These are phyloP conservation scores for Bombus pyrosoma DNA, from an alignment of 1,140 invertebrate genomes.

Conservation along the genomic window DNA sequence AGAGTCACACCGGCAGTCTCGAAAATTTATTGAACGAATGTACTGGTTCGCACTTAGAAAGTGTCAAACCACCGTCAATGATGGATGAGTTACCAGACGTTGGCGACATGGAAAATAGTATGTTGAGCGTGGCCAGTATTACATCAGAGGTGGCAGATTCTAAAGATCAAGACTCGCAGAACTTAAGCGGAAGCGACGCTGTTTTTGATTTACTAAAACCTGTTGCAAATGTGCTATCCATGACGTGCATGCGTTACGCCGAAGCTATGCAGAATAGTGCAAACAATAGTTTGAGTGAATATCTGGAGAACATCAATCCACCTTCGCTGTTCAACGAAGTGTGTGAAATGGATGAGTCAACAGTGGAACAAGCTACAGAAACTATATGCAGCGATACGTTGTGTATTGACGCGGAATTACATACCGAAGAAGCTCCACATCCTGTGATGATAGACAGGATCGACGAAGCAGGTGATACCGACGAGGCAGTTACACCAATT, in stretches of 20 bases:
- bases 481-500: slow-evolving; percentile 83
- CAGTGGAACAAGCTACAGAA: slow-evolving; percentile 84
- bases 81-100: slow-evolving; percentile 89
- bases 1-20: slow-evolving; percentile 84
- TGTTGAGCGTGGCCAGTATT: slow-evolving; percentile 92
- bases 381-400: slow-evolving; percentile 84
- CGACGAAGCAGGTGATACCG: slow-evolving; percentile 77
- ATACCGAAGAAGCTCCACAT: slow-evolving; percentile 72
- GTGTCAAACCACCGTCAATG: slow-evolving; percentile 91
- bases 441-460: slow-evolving; percentile 66
- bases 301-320: slow-evolving; percentile 86
- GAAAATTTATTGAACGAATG: slow-evolving; percentile 85
- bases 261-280: slow-evolving; percentile 74
- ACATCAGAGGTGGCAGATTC: slow-evolving; percentile 88
- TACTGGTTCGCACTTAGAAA: slow-evolving; percentile 87
- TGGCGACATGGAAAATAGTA: slow-evolving; percentile 89
- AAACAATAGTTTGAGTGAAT: slow-evolving; percentile 83
- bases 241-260: slow-evolving; percentile 77
- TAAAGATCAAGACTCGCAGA: slow-evolving; percentile 74
- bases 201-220: slow-evolving; percentile 79
- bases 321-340: slow-evolving; percentile 86
- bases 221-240: slow-evolving; percentile 78
- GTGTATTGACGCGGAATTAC: slow-evolving; percentile 78
- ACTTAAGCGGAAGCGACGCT: slow-evolving; percentile 71
- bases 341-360: slow-evolving; percentile 85